Percentiles rank a stretch among this genome's conserved stretches.
phyloP scores from a whole-genome alignment of 2,888 invertebrate genomes.

The Chydorus sphaericus region DNA sequence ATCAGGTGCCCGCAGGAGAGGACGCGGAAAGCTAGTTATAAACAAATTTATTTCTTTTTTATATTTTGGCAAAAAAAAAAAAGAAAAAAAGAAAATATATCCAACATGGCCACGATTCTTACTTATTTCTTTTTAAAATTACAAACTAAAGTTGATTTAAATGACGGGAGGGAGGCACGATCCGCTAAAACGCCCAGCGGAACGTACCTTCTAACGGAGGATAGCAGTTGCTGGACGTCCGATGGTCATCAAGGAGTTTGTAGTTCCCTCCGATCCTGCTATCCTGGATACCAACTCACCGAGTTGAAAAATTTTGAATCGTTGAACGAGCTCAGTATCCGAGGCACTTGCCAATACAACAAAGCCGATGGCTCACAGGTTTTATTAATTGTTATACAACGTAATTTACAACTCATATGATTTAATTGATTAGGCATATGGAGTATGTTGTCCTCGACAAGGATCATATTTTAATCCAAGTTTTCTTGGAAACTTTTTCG shows the following conservation, averaged over 20 bases:
- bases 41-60: no score
- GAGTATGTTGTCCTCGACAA: neutral
- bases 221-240: conserved; percentile 43
- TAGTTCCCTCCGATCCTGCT: conserved; percentile 59
- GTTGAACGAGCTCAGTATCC: conserved; percentile 40
- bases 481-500: neutral
- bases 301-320: conserved; percentile 45
- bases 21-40: neutral
- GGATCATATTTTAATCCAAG: neutral
- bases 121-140: no score
- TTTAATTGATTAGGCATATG: neutral
- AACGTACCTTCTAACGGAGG: neutral
- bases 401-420: no score
- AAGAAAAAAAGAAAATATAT: no score
- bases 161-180: neutral
- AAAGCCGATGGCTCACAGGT: conserved; percentile 48
- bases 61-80: no score
- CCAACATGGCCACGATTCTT: no score
- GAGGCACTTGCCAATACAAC: conserved; percentile 60
- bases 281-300: conserved; percentile 57
- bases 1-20: neutral
- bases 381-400: no score
- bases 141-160: neutral
- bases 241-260: conserved; percentile 57
- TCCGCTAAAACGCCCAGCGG: neutral